A percentile compares a stretch with the other conserved stretches of the same genome.
phyloP scores from a whole-genome alignment of 2,888 invertebrate genomes.

The Drosophila pegasa region DNA sequence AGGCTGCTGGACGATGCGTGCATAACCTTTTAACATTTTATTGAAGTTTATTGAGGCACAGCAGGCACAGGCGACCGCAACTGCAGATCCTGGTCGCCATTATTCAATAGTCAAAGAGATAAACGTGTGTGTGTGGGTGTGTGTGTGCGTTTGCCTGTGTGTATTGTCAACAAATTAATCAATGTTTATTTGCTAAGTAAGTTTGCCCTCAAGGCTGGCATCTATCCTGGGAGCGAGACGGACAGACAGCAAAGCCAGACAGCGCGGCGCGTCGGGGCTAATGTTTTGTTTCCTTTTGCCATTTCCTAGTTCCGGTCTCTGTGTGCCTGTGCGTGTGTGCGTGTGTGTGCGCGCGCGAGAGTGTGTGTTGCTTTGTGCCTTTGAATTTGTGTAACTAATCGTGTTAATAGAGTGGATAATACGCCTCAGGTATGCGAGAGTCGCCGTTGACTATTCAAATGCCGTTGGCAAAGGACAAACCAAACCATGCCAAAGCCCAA shows the following conservation, averaged over 20 bases:
- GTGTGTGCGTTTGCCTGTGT: conserved; percentile 43
- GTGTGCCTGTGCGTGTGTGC: conserved; percentile 21
- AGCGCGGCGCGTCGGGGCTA: conserved; percentile 45
- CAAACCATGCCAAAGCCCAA: conserved; percentile 42
- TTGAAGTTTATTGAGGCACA: conserved; percentile 74
- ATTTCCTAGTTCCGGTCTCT: conserved; percentile 65
- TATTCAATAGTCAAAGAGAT: conserved; percentile 71
- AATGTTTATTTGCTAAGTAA: conserved; percentile 83
- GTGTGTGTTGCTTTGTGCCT: conserved; percentile 58
- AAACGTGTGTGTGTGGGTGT: conserved; percentile 31
- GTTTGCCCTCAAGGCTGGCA: conserved; percentile 71
- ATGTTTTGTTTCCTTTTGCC: conserved; percentile 77
- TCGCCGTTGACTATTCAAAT: conserved; percentile 48
- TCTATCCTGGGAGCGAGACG: conserved; percentile 44
- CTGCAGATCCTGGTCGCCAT: conserved; percentile 55
- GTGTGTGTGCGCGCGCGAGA: conserved; percentile 10
- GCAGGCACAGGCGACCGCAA: conserved; percentile 31
- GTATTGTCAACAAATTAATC: conserved; percentile 83
- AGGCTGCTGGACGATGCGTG: conserved; percentile 58
- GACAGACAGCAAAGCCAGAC: conserved; percentile 22
- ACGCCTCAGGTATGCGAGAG: conserved; percentile 75
- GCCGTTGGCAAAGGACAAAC: conserved; percentile 55
- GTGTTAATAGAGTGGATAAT: conserved; percentile 81
- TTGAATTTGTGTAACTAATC: conserved; percentile 81
- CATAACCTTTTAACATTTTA: conserved; percentile 79